Percentiles rank a stretch among this genome's conserved stretches.
Evolutionary conservation across 2,113 vertebrate species (phyloP).

Genomic region (Galeopterus variegatus): DNA sequence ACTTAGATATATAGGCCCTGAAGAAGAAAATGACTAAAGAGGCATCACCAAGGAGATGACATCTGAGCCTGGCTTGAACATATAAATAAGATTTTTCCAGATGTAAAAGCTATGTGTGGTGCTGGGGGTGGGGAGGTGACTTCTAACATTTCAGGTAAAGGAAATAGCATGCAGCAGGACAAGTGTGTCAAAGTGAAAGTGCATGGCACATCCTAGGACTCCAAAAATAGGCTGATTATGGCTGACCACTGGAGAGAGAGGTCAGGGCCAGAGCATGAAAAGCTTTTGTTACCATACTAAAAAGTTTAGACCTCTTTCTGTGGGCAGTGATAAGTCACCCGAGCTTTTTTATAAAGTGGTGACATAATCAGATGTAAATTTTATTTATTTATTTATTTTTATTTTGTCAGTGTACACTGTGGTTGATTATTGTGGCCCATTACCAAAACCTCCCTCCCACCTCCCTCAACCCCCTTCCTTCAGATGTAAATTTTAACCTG

Average conservation of each 20-base stretch:
- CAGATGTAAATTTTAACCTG: slow-evolving; percentile 18
- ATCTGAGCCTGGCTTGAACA: neutral
- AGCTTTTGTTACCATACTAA: neutral
- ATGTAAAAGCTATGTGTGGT: neutral
- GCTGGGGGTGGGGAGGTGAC: neutral
- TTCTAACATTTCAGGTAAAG: neutral
- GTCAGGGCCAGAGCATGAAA: neutral
- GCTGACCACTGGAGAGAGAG: neutral
- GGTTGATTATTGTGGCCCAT: too few relatives aligned
- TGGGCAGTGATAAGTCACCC: neutral
- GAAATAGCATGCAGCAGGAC: neutral
- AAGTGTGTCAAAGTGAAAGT: neutral
- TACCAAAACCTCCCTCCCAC: too few relatives aligned
- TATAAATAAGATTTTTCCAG: neutral
- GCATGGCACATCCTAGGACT: neutral
- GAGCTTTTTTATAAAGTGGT: neutral
- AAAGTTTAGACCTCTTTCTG: slow-evolving; percentile 16
- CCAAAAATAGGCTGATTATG: neutral
- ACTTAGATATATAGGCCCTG: neutral
- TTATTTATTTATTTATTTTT: neutral
- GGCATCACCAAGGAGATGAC: neutral
- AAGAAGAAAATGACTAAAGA: neutral
- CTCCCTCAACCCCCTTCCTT: too few relatives aligned
- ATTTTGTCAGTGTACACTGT: too few relatives aligned
- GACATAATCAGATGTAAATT: slow-evolving; percentile 32